Percentiles rank a stretch among this genome's conserved stretches.
Evolutionary conservation across 2,113 vertebrate genomes (phyloP).

Genomic region (Pelodiscus sinensis): DNA sequence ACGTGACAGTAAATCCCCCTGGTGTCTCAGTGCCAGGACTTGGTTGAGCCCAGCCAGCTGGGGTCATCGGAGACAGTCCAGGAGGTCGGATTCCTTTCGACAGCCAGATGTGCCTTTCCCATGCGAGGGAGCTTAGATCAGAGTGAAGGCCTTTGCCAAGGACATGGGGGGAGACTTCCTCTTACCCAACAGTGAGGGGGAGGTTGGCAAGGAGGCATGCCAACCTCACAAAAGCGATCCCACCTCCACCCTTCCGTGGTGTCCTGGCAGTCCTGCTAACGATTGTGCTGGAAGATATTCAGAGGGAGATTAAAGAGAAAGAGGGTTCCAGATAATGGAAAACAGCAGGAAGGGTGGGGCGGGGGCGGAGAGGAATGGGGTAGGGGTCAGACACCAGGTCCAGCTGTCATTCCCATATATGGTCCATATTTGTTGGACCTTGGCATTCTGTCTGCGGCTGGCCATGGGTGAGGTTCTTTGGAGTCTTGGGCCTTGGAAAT

Average conservation of each 20-base stretch:
- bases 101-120: constrained; percentile 58
- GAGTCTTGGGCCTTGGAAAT: not conserved
- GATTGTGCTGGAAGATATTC: not conserved
- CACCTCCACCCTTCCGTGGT: not conserved
- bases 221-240: fast-evolving
- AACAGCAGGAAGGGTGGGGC: not conserved
- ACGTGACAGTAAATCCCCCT: not conserved
- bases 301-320: not conserved
- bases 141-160: not conserved
- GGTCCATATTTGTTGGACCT: not conserved
- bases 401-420: not conserved
- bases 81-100: not conserved
- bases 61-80: not conserved
- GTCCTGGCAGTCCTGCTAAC: not conserved
- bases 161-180: not conserved
- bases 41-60: not conserved
- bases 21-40: not conserved
- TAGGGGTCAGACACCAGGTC: not conserved
- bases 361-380: not conserved
- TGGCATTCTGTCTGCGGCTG: not conserved
- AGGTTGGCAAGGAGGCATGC: not conserved
- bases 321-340: not conserved
- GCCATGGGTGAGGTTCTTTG: not conserved
- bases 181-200: not conserved
- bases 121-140: constrained; percentile 30